phyloP scores from a whole-genome alignment of 1,140 invertebrate species.

The Achatina immaculata region DNA sequence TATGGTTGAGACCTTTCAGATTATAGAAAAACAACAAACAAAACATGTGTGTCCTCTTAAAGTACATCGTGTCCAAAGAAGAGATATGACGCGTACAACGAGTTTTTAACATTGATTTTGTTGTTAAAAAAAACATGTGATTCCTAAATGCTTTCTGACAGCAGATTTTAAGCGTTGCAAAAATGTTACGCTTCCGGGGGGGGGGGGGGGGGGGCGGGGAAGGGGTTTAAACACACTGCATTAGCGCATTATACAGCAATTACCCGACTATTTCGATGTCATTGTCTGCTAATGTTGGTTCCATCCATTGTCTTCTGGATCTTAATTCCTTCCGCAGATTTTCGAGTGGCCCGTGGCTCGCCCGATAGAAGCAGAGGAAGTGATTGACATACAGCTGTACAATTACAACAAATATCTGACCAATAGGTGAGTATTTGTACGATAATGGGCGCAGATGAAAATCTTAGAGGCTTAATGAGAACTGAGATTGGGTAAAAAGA shows the following conservation, averaged over 20 bases:
- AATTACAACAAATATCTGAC: slow-evolving; percentile 75
- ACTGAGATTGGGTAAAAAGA: too few species aligned
- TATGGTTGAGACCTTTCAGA: too few species aligned
- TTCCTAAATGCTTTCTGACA: not conserved
- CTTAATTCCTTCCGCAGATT: slow-evolving; percentile 72
- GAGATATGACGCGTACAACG: too few species aligned
- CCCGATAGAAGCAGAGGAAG: slow-evolving; percentile 79
- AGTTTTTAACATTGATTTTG: too few species aligned
- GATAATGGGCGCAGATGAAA: not conserved
- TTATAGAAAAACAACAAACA: too few species aligned
- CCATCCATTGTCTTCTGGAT: not conserved
- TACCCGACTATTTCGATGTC: not conserved
- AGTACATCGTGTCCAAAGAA: too few species aligned
- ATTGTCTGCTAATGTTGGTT: not conserved
- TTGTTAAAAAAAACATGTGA: too few species aligned
- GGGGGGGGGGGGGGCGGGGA: too few species aligned
- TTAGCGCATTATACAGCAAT: not conserved
- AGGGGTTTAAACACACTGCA: too few species aligned
- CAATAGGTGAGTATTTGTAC: slow-evolving; percentile 60
- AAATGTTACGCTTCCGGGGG: not conserved
- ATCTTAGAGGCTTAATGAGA: too few species aligned
- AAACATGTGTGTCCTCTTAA: too few species aligned
- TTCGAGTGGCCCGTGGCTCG: slow-evolving; percentile 83
- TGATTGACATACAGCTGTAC: slow-evolving; percentile 79
- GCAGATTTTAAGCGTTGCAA: not conserved